Conservation (phyloP, 2,888 invertebrate genomes). For the Melinopterus prodromus region DNA sequence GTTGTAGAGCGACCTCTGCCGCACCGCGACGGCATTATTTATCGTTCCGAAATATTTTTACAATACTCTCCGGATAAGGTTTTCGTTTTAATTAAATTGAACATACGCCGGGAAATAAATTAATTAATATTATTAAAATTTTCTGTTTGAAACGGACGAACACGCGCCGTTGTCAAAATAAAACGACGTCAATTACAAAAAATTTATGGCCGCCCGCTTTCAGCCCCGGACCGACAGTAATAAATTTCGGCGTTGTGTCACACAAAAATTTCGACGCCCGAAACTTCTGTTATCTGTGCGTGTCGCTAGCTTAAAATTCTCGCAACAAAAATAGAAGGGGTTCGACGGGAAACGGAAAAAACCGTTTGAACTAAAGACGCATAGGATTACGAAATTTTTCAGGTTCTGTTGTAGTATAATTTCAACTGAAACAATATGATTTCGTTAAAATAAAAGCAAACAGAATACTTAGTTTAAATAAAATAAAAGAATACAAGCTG, state of each 20-base stretch:
- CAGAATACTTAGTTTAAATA: not conserved
- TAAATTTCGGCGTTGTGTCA: slow-evolving; percentile 16
- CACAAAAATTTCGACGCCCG: slow-evolving; percentile 21
- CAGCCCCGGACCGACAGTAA: slow-evolving; percentile 8
- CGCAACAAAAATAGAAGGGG: slow-evolving; percentile 4
- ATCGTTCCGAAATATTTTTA: not conserved
- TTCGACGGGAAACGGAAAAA: not conserved
- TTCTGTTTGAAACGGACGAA: slow-evolving; percentile 1
- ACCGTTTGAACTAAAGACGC: not conserved
- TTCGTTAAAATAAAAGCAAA: too few relatives aligned
- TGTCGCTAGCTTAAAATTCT: not conserved
- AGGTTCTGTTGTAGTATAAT: not conserved
- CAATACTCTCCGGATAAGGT: not conserved
- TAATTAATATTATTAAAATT: slow-evolving; percentile 17
- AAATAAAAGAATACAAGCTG: not conserved
- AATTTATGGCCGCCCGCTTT: slow-evolving; percentile 15
- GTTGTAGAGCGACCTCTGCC: not conserved
- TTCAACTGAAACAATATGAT: not conserved
- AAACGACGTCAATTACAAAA: slow-evolving; percentile 20
- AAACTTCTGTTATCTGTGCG: slow-evolving; percentile 11
- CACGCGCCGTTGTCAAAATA: slow-evolving; percentile 6
- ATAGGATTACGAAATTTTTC: not conserved
- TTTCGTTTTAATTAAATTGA: not conserved
- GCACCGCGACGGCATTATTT: not conserved
- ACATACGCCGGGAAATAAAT: slow-evolving; percentile 10